phyloP scores from a whole-genome alignment of 2,113 vertebrate genomes.

The Oryzias celebensis region DNA sequence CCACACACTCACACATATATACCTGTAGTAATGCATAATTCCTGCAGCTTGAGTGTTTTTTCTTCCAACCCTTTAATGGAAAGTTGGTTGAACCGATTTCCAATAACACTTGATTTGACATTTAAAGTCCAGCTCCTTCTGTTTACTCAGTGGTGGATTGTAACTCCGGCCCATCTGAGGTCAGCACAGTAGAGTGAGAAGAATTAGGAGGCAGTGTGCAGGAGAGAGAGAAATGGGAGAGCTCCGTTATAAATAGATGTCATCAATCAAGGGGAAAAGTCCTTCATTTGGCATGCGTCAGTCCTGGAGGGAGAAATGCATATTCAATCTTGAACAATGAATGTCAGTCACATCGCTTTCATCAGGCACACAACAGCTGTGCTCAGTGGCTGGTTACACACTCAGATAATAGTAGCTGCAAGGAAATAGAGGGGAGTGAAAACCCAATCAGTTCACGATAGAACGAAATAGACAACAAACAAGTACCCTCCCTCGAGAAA shows the following conservation, averaged over 20 bases:
- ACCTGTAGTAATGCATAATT: constrained; percentile 42
- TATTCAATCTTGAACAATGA: constrained; percentile 63
- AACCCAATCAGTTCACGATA: constrained; percentile 22
- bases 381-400: constrained; percentile 34
- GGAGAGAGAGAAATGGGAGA: constrained; percentile 11
- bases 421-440: constrained; percentile 18
- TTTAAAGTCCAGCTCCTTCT: constrained; percentile 20
- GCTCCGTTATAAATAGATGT: constrained; percentile 64
- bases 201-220: constrained; percentile 19
- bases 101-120: constrained; percentile 3
- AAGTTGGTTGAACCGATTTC: constrained; percentile 28
- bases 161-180: constrained; percentile 27
- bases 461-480: constrained; percentile 41
- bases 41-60: constrained; percentile 10
- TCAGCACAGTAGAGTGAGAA: constrained; percentile 12
- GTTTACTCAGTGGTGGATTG: constrained; percentile 7
- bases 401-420: constrained; percentile 32
- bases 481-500: constrained; percentile 7
- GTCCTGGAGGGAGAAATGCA: constrained; percentile 65
- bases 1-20: neutral
- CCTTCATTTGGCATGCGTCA: constrained; percentile 63
- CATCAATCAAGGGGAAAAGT: constrained; percentile 68
- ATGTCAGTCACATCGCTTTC: constrained; percentile 60
- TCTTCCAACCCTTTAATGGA: constrained; percentile 3
- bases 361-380: constrained; percentile 61